These are phyloP conservation scores for Gallinago jamesoni DNA, from an alignment of 2,113 vertebrate species.

Conservation along the genomic window DNA sequence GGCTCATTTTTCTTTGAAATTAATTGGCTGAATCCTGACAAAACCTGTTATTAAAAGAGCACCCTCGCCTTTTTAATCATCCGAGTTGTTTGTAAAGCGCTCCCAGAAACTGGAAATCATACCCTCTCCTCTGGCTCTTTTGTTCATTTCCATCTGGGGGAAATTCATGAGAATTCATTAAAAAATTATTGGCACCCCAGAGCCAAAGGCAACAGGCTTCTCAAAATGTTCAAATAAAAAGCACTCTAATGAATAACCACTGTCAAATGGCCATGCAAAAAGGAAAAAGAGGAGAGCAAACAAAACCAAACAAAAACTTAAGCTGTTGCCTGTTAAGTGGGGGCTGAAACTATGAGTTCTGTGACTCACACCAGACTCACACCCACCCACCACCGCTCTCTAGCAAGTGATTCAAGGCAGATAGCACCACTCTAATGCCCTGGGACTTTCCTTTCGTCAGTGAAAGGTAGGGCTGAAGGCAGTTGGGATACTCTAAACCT, in stretches of 20 bases:
- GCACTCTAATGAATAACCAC: neutral
- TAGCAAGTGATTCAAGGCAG: neutral
- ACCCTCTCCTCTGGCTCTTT: neutral
- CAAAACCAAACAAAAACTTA: neutral
- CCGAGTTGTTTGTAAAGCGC: neutral
- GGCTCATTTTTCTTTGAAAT: neutral
- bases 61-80: slow-evolving; percentile 24
- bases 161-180: neutral
- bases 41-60: slow-evolving; percentile 21
- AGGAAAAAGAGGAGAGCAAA: neutral
- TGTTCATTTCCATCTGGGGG: neutral
- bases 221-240: neutral
- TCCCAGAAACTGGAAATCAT: neutral
- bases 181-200: neutral
- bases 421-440: neutral
- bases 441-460: neutral
- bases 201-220: neutral
- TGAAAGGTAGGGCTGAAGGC: neutral
- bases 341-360: neutral
- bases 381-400: neutral
- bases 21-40: slow-evolving; percentile 28
- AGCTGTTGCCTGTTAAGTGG: neutral
- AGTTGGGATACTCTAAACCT: neutral
- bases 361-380: slow-evolving; percentile 1
- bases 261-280: neutral